Base-by-base conservation (phyloP, 2,113 vertebrate genomes). In the Abramis brama region DNA sequence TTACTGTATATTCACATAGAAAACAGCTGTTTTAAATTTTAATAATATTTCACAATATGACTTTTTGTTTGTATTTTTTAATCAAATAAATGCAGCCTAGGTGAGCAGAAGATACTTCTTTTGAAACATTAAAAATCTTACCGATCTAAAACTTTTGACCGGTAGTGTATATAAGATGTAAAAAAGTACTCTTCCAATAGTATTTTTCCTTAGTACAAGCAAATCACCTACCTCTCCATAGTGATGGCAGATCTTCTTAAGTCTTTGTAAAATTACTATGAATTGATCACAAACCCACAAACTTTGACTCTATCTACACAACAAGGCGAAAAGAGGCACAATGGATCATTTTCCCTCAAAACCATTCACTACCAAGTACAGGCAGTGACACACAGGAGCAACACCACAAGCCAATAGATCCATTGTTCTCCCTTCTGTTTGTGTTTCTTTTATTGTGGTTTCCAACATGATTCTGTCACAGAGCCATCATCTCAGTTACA, bases 331-430 rank as follows among this genome's bases (percentile, higher is more conserved):
- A 60, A 71, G 85, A 79, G 88, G 76, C 88, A 95, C 94, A 95
- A 95, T 93, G 92, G 91, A 60, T 91, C 87, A 87, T 93, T 94
- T 93, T 92, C 88, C 89, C 88, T 92, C 90, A 89, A 91, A 92
- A 91, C 91, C 94, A 86, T 88, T 94, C 94, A 91, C 93, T 93
- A 94, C 94, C 94, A 93, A 95, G 95, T 93, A 95, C 94, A 94
- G 91, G 88, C 91, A 88, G 91, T 86, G 87, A 89, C 90, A 89
- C 91, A 92, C 87, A 90, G 89, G 88, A 92, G 84, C 86, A 88
- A 88, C 87, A 89, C 85, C 81, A 87, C 85, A 83, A 80, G 64
- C 88, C 84, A 94, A 94, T 92, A 89, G 90, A 81, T 50, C 89
- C 89, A 93, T 95, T 95, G 94, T 94, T 92, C 68, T 39, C 81